Base-by-base conservation (phyloP, 2,113 vertebrate genomes). In the Gallinago jamesoni region DNA sequence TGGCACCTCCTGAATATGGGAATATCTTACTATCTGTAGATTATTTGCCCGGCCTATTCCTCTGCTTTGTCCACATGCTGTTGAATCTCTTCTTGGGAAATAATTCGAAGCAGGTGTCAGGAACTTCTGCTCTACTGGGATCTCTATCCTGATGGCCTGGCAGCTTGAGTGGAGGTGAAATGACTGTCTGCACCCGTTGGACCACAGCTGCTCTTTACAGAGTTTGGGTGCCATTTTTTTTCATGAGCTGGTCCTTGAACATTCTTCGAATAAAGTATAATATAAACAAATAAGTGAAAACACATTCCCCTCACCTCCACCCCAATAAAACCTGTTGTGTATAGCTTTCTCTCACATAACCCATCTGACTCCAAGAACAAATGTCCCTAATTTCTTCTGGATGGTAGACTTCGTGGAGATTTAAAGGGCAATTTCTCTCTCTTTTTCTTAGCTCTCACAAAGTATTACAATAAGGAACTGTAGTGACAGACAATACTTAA, bases 361-460 rank as follows among this genome's bases (percentile, higher is more conserved):
- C 88, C 74, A 76, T 72, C 80, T 89, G 90, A 93, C 78, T 93
- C 67, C 84, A 72, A 92, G 87, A 96, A 96, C 84, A 95, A 95
- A 96, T 93, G 93, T 84, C 81, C 57, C 89, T 95, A 93, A 95
- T 95, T 95, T 95, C 94, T 93, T 62, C 87, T 91, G 78, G 93
- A 95, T 91, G 87, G 91, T 92, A 89, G 84, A 67, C 68, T 94
- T 95, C 85, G 87, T 59, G 43, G 87, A 94, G 94, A 96, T 95
- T 97, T 97, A 96, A 95, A 75, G 84, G 89, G 93, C 87, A 93
- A 95, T 96, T 96, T 94, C 84, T 93, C 84, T 89, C 87, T 77
- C 88, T 66, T 94, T 82, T 93, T 82, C 96, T 84, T 41, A 79
- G 89, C 87, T 95, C 89, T 92, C 76, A 68, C 64, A 2, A 94